phyloP scores from a whole-genome alignment of 2,113 vertebrate species.

The Odontophorus gujanensis region DNA sequence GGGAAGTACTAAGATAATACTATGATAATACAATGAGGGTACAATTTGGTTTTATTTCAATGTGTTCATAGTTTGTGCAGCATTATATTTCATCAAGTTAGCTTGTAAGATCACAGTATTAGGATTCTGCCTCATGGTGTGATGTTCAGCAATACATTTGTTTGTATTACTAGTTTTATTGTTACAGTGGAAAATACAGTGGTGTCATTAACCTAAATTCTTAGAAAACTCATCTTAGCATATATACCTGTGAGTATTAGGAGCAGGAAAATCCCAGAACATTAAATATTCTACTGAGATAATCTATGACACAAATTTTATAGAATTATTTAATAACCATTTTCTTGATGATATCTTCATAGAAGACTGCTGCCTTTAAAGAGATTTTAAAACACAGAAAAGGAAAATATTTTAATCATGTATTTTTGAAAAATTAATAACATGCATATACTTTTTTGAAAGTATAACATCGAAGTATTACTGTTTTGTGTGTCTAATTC shows the following conservation, averaged over 20 bases:
- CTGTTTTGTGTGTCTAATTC: slow-evolving; percentile 16
- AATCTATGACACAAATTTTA: slow-evolving; percentile 47
- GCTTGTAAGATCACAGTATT: neutral
- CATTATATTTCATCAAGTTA: neutral
- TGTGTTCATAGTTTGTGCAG: neutral
- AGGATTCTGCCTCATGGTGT: neutral
- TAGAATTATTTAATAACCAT: slow-evolving; percentile 63
- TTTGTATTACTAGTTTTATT: neutral
- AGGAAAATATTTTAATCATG: slow-evolving; percentile 52
- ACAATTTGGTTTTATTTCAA: neutral
- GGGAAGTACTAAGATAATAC: neutral
- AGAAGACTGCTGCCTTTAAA: slow-evolving; percentile 43
- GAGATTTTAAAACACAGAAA: neutral
- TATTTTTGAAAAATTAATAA: slow-evolving; percentile 44
- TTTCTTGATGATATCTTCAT: slow-evolving; percentile 31
- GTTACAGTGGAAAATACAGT: neutral
- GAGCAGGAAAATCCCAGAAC: slow-evolving; percentile 1
- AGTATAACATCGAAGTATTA: neutral
- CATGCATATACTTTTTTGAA: slow-evolving; percentile 8
- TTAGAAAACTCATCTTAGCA: slow-evolving; percentile 61
- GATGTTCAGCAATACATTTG: neutral
- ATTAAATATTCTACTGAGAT: slow-evolving; percentile 49
- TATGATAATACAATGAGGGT: neutral
- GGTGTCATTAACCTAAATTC: slow-evolving; percentile 32
- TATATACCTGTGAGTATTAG: slow-evolving; percentile 38